A percentile compares a stretch with the other conserved stretches of the same genome.
Conservation (phyloP, 2,888 invertebrate species). For the Trissonchulus latispiculum region DNA sequence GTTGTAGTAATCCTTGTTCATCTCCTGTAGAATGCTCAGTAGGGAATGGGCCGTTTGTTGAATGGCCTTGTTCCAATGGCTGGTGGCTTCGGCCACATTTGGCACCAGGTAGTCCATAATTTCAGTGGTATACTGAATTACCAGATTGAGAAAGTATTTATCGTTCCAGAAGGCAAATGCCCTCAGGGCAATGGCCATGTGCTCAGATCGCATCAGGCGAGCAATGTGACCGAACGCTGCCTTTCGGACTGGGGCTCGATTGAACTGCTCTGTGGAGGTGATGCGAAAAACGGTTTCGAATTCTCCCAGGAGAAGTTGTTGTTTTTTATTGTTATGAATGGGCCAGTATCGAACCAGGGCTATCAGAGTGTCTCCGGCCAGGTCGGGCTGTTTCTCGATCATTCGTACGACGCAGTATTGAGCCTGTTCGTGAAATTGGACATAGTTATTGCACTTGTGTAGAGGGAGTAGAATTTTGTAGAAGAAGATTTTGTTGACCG, state of each 20-base stretch:
- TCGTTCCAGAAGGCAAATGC: background rate
- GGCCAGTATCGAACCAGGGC: slow-evolving; percentile 2
- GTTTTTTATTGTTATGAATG: slow-evolving; percentile 1
- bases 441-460: slow-evolving; percentile 2
- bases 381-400: background rate
- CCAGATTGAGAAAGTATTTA: background rate
- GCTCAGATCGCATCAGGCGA: background rate
- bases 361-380: background rate
- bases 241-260: background rate
- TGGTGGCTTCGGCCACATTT: background rate
- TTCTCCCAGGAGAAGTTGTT: background rate
- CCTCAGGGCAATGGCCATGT: background rate
- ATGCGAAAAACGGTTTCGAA: background rate
- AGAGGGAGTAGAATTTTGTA: background rate
- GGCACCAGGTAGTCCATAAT: background rate
- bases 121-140: background rate
- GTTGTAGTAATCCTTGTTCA: background rate
- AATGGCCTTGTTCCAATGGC: background rate
- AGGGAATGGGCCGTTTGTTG: background rate
- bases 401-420: background rate
- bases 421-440: background rate
- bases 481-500: background rate
- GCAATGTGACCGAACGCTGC: background rate
- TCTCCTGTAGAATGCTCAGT: background rate
- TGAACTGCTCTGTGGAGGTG: background rate